These are phyloP conservation scores for Dufourea novaeangliae DNA, from an alignment of 1,140 invertebrate species.

Conservation along the genomic window DNA sequence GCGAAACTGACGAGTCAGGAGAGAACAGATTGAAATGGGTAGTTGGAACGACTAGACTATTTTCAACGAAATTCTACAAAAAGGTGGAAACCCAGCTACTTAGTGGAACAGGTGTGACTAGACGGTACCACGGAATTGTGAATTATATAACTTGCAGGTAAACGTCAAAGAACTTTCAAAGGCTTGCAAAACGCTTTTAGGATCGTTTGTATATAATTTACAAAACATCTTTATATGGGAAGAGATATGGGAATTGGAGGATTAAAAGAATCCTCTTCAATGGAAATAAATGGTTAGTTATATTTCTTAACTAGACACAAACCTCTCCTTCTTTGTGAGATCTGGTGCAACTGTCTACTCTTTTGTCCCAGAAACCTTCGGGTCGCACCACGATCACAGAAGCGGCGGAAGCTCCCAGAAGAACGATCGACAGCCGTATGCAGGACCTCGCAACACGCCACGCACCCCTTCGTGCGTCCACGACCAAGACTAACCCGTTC, in stretches of 20 bases:
- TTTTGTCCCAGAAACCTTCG: conserved; percentile 89
- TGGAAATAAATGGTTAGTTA: background rate
- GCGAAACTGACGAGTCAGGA: background rate
- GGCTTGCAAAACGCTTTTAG: no score
- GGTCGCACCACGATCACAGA: conserved; percentile 85
- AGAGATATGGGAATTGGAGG: no score
- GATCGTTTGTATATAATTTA: no score
- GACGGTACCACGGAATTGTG: background rate
- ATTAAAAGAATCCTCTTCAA: background rate
- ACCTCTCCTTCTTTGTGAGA: conserved; percentile 86
- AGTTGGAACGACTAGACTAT: background rate
- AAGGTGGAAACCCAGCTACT: background rate
- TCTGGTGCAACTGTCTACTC: conserved; percentile 87
- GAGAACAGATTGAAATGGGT: background rate
- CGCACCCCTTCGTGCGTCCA: conserved; percentile 85
- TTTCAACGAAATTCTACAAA: background rate
- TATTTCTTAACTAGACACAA: background rate
- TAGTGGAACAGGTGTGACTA: conserved; percentile 5
- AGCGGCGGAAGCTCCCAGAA: conserved; percentile 81
- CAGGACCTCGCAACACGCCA: conserved; percentile 85
- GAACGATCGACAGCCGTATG: conserved; percentile 82
- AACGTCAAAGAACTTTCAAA: no score
- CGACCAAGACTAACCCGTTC: conserved; percentile 84
- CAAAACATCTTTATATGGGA: background rate
- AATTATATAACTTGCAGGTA: background rate